Conservation (phyloP, 2,888 invertebrate species). For the Ommatoiulus sabulosus region DNA sequence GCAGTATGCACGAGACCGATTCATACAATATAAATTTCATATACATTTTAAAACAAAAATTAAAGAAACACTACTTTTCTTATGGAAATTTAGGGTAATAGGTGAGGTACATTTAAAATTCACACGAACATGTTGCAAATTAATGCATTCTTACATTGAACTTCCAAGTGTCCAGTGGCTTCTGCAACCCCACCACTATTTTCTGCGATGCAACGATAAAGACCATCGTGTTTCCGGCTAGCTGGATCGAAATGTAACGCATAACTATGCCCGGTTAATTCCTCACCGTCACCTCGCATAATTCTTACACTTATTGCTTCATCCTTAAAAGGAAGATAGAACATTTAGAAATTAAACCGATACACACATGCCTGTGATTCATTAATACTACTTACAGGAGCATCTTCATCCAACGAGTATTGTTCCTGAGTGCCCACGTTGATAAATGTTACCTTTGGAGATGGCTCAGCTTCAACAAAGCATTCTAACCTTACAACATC, state of each 20-base stretch:
- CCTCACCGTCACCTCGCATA: background rate
- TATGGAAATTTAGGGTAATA: too few relatives aligned
- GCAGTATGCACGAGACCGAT: too few relatives aligned
- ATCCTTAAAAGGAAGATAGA: background rate
- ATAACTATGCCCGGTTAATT: background rate
- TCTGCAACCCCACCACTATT: conserved; percentile 69
- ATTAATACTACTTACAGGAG: background rate
- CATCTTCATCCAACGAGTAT: background rate
- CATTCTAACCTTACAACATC: conserved; percentile 75
- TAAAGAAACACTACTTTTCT: too few relatives aligned
- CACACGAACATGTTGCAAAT: background rate
- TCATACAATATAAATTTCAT: too few relatives aligned
- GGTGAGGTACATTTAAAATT: too few relatives aligned
- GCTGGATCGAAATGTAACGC: conserved; percentile 76
- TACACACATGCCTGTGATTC: background rate
- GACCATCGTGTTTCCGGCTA: conserved; percentile 82
- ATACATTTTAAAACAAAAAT: too few relatives aligned
- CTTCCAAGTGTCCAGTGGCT: conserved; percentile 61
- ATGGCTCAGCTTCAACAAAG: conserved; percentile 58
- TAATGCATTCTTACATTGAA: conserved; percentile 66
- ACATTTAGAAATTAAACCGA: background rate
- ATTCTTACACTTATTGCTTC: background rate
- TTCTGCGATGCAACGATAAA: conserved; percentile 87
- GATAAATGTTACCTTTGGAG: conserved; percentile 50
- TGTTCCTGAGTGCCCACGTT: conserved; percentile 48